Percentiles rank a stretch among this genome's conserved stretches.
phyloP scores from a whole-genome alignment of 1,140 invertebrate genomes.

The Zaprionus ghesquierei region DNA sequence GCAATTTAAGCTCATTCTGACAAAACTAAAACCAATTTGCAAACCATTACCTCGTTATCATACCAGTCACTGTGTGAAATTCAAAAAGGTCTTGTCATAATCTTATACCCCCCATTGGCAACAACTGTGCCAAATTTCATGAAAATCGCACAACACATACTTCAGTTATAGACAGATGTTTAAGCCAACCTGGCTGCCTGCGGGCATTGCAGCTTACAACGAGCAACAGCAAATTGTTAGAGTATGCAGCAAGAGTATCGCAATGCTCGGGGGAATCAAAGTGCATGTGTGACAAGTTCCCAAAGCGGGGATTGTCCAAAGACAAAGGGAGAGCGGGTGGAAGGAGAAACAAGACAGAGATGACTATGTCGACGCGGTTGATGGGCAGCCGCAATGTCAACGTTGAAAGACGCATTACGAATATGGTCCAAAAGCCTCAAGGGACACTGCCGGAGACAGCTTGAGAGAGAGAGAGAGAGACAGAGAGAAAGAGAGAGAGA shows the following conservation, averaged over 20 bases:
- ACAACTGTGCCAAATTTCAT: background rate
- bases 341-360: conserved; percentile 32
- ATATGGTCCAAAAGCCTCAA: conserved; percentile 55
- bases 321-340: conserved; percentile 1
- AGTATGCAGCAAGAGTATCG: background rate
- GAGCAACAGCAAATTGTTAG: background rate
- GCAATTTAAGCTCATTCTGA: too few species aligned
- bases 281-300: conserved; percentile 37
- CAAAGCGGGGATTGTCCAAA: background rate
- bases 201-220: too few species aligned
- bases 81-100: background rate
- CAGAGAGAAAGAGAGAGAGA: background rate
- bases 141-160: background rate
- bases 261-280: conserved; percentile 22
- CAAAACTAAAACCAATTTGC: background rate
- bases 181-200: too few species aligned
- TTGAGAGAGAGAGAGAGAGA: background rate
- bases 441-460: conserved; percentile 33
- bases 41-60: background rate
- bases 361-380: background rate
- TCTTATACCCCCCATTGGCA: background rate
- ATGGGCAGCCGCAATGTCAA: conserved; percentile 17
- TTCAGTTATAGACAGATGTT: background rate
- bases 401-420: conserved; percentile 69
- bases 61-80: background rate